These are phyloP conservation scores for Bombus superbus DNA, from an alignment of 1,140 invertebrate genomes.

Conservation along the genomic window DNA sequence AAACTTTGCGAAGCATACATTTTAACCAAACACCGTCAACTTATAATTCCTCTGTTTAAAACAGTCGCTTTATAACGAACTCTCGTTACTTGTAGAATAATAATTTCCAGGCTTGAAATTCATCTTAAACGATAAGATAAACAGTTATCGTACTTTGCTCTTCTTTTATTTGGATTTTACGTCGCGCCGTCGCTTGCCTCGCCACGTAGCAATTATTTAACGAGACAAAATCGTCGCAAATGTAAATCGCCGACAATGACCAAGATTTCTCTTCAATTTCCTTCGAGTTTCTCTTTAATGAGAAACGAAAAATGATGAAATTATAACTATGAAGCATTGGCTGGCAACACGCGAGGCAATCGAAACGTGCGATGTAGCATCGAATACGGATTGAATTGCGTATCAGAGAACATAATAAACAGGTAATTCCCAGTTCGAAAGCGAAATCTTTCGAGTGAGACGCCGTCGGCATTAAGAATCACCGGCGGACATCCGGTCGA, in stretches of 20 bases:
- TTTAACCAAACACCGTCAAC: not conserved
- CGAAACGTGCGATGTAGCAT: not conserved
- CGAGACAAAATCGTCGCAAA: not conserved
- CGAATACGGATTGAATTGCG: not conserved
- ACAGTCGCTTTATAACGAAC: not conserved
- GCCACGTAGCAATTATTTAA: no score
- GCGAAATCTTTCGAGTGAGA: constrained; percentile 12
- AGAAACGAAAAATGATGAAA: not conserved
- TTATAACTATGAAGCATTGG: not conserved
- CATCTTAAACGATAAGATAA: not conserved
- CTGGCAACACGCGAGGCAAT: not conserved
- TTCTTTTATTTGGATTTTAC: no score
- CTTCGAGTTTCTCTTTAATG: not conserved
- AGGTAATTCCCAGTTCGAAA: not conserved
- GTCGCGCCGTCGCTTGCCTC: no score
- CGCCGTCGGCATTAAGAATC: constrained; percentile 17
- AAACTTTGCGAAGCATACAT: not conserved
- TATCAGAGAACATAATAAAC: not conserved
- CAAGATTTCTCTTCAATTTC: not conserved
- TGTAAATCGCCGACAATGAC: not conserved
- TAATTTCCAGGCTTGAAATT: not conserved
- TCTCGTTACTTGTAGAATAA: not conserved
- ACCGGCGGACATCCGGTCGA: not conserved
- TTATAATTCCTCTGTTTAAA: no score
- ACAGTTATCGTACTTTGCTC: not conserved